phyloP scores from a whole-genome alignment of 2,888 invertebrate genomes.

The Aphodius granarius region DNA sequence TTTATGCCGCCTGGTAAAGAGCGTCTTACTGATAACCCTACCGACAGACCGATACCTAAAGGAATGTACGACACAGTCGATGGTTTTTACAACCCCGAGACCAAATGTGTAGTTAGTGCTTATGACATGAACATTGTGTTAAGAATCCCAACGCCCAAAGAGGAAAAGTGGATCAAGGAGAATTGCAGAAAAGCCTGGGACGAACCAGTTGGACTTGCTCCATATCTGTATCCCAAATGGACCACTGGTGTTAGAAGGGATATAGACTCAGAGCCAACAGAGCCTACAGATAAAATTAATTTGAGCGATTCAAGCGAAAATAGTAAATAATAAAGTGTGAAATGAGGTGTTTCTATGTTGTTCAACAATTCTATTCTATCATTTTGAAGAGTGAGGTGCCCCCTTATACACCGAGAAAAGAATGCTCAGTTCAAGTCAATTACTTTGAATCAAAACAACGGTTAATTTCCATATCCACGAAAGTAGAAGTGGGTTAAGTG shows the following conservation, averaged over 20 bases:
- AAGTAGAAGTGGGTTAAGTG: too few species aligned
- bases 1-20: constrained; percentile 67
- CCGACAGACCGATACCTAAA: constrained; percentile 60
- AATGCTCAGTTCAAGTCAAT: too few species aligned
- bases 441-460: too few species aligned
- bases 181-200: constrained; percentile 66
- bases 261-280: background rate
- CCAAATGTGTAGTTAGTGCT: constrained; percentile 52
- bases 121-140: constrained; percentile 45
- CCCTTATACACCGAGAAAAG: too few species aligned
- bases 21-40: constrained; percentile 62
- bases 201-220: constrained; percentile 58
- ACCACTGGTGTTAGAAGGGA: constrained; percentile 28
- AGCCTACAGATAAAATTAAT: background rate
- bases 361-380: too few species aligned
- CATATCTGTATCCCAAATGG: constrained; percentile 61
- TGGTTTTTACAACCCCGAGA: constrained; percentile 66
- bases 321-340: too few species aligned
- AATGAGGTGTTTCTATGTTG: too few species aligned
- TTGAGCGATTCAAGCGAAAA: background rate
- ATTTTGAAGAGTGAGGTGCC: too few species aligned
- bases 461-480: too few species aligned
- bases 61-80: constrained; percentile 74
- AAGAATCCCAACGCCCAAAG: constrained; percentile 57
- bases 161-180: constrained; percentile 66